Base-by-base conservation (phyloP, 2,888 invertebrate species). In the Scrobipalpa costella region DNA sequence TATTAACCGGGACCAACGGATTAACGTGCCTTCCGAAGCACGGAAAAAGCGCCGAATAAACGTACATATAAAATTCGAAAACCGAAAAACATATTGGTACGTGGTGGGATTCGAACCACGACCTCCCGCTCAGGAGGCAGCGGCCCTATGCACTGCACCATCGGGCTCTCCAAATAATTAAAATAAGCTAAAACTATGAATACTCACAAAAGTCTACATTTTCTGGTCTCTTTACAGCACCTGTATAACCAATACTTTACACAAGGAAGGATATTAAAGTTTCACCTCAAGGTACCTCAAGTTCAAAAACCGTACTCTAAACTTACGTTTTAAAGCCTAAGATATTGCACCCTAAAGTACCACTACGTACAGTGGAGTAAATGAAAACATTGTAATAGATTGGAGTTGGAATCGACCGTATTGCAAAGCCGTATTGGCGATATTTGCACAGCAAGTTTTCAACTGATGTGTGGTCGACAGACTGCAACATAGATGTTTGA, bases 261-360 rank as follows among this genome's bases (percentile, higher is more conserved):
- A 5, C 47, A 47, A 6, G 47, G 6, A n/a, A 6, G 7, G 15
- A 17, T 50, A 50, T 50, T 50, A 19, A 21, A 21, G 19, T 21
- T 50, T 19, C 9, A 50, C 50, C 19, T 21, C 50, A 8, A 50
- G 50, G 15, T 2, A 50, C 50, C 19, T 21, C 50, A 8, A 50
- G 50, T 21, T 19, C 50, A 50, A 50, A 19, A 50, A n/a, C 50
- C 50, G 21, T 21, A 3, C 21, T 50, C 19, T 21, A 50, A 11
- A 17, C 21, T 50, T 50, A 50, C 17, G 19, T 50, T 50, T 50
- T 50, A 8, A 50, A 50, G 50, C 50, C 50, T 50, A 50, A 50
- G 50, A 50, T 50, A 44, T 44, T 44, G 44, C 44, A 21, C 50
- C 50, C 50, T 19, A 21, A 9, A 50, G 44, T 15, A 44, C 44